These are phyloP conservation scores for Drosophila pectinifera DNA, from an alignment of 1,140 invertebrate genomes.

Conservation along the genomic window DNA sequence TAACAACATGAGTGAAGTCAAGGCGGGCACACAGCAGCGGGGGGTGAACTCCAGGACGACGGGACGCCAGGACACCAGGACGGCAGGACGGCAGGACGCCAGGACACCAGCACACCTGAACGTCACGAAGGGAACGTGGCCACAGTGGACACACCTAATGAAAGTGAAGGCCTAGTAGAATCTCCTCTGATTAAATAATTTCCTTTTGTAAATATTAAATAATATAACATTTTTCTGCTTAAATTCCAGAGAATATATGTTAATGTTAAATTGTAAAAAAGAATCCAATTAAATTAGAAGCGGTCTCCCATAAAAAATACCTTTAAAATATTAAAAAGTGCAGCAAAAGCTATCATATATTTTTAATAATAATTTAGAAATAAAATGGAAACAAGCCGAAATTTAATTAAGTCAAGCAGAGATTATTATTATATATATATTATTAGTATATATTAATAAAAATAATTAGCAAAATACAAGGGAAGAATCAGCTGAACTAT, in stretches of 20 bases:
- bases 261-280: not conserved
- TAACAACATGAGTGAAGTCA: conserved; percentile 65
- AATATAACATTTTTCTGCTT: not conserved
- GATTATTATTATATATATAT: too few species aligned
- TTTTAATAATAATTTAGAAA: not conserved
- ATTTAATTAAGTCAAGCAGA: not conserved
- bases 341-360: not conserved
- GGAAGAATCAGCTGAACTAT: not conserved
- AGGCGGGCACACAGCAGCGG: conserved; percentile 16
- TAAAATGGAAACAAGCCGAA: not conserved
- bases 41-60: conserved; percentile 8
- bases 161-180: not conserved
- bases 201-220: too few species aligned
- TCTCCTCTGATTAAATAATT: too few species aligned
- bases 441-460: too few species aligned
- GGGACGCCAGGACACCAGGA: conserved; percentile 37
- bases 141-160: conserved; percentile 18
- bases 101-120: conserved; percentile 50
- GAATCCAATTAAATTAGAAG: not conserved
- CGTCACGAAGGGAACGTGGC: conserved; percentile 37
- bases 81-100: conserved; percentile 31
- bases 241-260: not conserved
- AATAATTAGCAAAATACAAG: not conserved
- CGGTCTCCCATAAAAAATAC: too few species aligned
- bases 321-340: too few species aligned